These are phyloP conservation scores for Drosophila acutilabella DNA, from an alignment of 2,888 invertebrate species.

Conservation along the genomic window DNA sequence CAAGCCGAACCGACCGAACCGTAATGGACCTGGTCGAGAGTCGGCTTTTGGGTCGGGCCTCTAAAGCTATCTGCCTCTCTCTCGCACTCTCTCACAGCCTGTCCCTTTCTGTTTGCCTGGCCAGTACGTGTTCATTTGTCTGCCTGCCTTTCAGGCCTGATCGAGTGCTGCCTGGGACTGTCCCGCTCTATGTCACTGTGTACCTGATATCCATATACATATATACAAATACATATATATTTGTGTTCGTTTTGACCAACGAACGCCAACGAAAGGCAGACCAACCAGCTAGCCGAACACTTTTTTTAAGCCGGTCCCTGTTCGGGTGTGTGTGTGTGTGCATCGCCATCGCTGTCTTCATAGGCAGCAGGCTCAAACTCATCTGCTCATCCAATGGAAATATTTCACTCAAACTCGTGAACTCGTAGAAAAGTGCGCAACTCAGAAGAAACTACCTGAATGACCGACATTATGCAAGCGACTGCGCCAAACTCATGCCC, in stretches of 20 bases:
- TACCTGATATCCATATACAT: constrained; percentile 49
- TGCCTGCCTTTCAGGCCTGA: constrained; percentile 56
- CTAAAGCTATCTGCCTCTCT: not conserved
- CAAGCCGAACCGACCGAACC: not conserved
- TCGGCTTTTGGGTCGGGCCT: not conserved
- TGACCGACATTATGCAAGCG: constrained; percentile 7
- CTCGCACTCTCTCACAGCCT: not conserved
- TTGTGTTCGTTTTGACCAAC: constrained; percentile 37
- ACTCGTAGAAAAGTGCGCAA: constrained; percentile 34
- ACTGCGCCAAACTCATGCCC: constrained; percentile 18
- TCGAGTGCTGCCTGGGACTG: constrained; percentile 44
- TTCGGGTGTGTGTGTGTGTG: constrained; percentile 11
- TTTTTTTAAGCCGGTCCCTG: constrained; percentile 46
- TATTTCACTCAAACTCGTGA: constrained; percentile 54
- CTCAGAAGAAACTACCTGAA: constrained; percentile 33
- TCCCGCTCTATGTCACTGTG: constrained; percentile 38
- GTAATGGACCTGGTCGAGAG: constrained; percentile 26
- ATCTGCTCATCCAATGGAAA: constrained; percentile 54
- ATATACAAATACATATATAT: constrained; percentile 17
- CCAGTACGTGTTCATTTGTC: constrained; percentile 47
- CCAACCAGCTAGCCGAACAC: constrained; percentile 58
- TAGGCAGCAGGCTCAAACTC: constrained; percentile 36
- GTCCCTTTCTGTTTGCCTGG: constrained; percentile 29
- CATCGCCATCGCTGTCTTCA: constrained; percentile 54
- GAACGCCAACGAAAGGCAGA: constrained; percentile 45